phyloP scores from a whole-genome alignment of 2,797 vertebrate genomes.

The Muraenolepis orangiensis region DNA sequence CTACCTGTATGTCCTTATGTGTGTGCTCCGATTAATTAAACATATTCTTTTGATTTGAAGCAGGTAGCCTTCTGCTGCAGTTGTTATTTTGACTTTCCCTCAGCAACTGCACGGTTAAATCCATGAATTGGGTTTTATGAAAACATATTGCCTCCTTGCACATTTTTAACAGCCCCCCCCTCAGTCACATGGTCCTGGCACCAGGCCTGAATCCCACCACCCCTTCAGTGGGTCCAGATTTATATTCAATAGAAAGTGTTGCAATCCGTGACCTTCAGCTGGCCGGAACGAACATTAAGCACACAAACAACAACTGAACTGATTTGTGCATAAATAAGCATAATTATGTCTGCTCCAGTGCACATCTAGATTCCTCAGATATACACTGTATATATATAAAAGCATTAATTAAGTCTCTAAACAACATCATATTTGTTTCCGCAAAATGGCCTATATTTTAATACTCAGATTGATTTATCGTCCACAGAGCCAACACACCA shows the following conservation, averaged over 20 bases:
- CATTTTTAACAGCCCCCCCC: too few species aligned
- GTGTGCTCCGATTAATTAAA: too few species aligned
- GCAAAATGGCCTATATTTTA: neutral
- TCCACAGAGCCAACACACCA: neutral
- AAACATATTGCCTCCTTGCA: too few species aligned
- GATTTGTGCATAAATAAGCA: neutral
- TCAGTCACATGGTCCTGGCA: too few species aligned
- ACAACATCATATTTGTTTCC: neutral
- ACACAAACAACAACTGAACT: neutral
- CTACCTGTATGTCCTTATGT: too few species aligned
- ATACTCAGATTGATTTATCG: neutral
- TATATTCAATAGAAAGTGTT: neutral
- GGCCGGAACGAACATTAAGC: neutral
- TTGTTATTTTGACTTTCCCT: too few species aligned
- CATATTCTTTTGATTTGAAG: too few species aligned
- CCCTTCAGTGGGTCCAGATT: neutral
- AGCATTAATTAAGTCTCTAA: neutral
- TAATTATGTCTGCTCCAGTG: neutral
- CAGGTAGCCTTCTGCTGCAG: too few species aligned
- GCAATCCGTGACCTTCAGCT: neutral
- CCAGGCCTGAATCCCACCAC: too few species aligned
- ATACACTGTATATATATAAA: neutral
- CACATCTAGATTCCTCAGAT: neutral
- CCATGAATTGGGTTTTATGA: too few species aligned
- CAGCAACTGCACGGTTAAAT: too few species aligned